Conservation (phyloP, 2,113 vertebrate species). For the Trichechus manatus region DNA sequence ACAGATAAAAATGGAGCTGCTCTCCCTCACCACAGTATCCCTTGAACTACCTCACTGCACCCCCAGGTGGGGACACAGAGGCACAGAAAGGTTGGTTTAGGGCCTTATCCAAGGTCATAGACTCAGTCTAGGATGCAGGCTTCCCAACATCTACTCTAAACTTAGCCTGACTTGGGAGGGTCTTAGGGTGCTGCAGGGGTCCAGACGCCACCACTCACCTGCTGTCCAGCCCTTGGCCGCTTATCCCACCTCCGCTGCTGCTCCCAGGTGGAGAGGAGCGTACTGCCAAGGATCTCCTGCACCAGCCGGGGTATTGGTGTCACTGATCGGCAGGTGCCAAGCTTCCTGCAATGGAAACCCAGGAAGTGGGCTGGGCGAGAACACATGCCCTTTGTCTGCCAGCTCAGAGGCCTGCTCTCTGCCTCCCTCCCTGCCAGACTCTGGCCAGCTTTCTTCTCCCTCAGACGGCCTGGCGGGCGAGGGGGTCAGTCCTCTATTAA, state of each 20-base stretch:
- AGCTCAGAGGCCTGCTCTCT: conserved; percentile 25
- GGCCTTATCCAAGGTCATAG: neutral
- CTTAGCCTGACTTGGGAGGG: neutral
- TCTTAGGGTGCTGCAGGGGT: neutral
- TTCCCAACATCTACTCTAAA: neutral
- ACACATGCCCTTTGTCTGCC: conserved; percentile 76
- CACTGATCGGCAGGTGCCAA: conserved; percentile 68
- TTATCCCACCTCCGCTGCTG: neutral
- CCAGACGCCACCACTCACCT: conserved; percentile 49
- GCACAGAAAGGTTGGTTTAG: neutral
- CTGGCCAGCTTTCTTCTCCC: neutral
- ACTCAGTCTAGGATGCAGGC: neutral
- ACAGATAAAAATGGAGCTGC: neutral
- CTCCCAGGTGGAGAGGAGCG: neutral
- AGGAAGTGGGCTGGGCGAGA: conserved; percentile 68
- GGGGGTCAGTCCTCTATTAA: neutral
- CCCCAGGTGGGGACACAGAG: neutral
- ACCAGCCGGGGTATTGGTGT: conserved; percentile 33
- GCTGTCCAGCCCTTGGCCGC: neutral
- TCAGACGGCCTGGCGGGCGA: neutral
- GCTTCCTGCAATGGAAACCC: conserved; percentile 81
- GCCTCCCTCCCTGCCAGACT: neutral
- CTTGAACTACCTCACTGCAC: neutral
- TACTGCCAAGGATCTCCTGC: neutral
- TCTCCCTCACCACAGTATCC: neutral